A percentile compares a stretch with the other conserved stretches of the same genome.
These are phyloP conservation scores for Didymodactylos carnosus DNA, from an alignment of 2,888 invertebrate species.

Conservation along the genomic window DNA sequence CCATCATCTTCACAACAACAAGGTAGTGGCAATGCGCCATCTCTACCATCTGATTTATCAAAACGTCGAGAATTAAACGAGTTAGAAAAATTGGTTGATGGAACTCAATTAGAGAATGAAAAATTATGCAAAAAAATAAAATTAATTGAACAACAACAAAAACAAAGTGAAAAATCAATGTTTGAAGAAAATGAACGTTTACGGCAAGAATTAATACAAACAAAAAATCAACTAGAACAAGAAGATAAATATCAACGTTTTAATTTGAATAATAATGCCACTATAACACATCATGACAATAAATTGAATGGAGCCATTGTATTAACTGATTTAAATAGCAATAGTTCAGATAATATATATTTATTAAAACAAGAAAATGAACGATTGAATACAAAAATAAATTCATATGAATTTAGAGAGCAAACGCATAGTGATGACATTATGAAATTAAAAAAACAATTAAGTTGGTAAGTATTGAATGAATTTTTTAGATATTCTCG, in stretches of 20 bases:
- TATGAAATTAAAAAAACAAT: not conserved
- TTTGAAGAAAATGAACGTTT: not conserved
- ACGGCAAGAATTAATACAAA: not conserved
- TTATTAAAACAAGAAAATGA: not conserved
- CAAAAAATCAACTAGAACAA: not conserved
- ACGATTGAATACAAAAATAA: not conserved
- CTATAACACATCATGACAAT: not conserved
- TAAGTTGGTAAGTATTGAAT: not conserved
- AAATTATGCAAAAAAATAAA: constrained; percentile 28
- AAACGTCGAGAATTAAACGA: constrained; percentile 22
- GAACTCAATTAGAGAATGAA: constrained; percentile 29
- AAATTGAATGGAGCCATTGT: not conserved
- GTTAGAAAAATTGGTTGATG: constrained; percentile 27
- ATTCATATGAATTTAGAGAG: no score
- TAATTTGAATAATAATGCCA: no score
- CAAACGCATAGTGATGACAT: no score
- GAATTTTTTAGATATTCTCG: no score
- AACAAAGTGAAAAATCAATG: not conserved
- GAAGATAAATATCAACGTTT: not conserved
- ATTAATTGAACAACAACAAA: not conserved
- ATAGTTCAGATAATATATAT: not conserved
- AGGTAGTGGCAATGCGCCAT: no score
- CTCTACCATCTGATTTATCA: no score
- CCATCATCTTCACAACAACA: no score
- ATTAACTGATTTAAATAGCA: not conserved